These are phyloP conservation scores for Ahaetulla prasina DNA, from an alignment of 2,113 vertebrate genomes.

Conservation along the genomic window DNA sequence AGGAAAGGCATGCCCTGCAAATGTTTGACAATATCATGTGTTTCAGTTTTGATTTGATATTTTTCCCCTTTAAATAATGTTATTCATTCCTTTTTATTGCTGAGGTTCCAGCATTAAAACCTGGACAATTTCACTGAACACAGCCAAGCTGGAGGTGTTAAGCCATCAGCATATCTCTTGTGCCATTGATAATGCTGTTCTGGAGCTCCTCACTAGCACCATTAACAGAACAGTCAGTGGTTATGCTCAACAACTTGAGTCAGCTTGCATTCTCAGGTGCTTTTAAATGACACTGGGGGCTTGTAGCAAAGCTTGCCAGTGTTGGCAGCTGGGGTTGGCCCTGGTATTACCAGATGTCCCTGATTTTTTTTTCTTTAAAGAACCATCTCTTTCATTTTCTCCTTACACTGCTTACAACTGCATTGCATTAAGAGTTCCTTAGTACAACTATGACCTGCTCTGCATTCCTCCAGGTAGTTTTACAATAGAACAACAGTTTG, in stretches of 20 bases:
- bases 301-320: constrained; percentile 1
- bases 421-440: background rate
- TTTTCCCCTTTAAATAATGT: background rate
- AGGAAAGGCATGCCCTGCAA: background rate
- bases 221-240: constrained; percentile 12
- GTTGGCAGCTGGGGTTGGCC: background rate
- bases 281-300: constrained; percentile 5
- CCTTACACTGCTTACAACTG: background rate
- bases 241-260: constrained; percentile 4
- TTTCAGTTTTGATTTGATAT: background rate
- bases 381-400: background rate
- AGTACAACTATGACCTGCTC: background rate
- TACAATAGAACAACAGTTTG: background rate
- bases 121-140: background rate
- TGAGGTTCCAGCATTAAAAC: background rate
- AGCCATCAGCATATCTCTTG: fast-evolving
- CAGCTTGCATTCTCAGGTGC: constrained; percentile 8
- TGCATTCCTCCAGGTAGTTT: background rate
- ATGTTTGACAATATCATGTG: background rate
- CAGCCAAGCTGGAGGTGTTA: constrained; percentile 1
- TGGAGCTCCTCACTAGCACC: fast-evolving
- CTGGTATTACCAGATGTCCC: background rate
- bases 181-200: background rate
- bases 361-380: background rate
- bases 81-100: background rate